Conservation (phyloP, 2,797 vertebrate genomes). For the Etheostoma perlongum region DNA sequence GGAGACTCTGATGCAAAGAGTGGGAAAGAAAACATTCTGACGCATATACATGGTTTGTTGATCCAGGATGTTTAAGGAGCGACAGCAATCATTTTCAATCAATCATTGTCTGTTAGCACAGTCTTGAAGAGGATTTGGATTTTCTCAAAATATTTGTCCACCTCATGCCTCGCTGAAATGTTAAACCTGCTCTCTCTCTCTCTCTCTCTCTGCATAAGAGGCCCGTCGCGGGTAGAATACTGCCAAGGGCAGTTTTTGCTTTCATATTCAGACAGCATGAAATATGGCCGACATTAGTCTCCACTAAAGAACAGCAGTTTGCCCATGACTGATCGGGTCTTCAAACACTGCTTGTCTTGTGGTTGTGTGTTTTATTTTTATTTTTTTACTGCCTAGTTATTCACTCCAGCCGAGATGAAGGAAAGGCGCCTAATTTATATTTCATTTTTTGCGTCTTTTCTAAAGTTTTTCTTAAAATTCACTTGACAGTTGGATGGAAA, state of each 20-base stretch:
- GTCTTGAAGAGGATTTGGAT: constrained; percentile 37
- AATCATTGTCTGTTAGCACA: constrained; percentile 11
- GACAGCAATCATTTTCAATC: constrained; percentile 24
- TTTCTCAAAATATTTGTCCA: constrained; percentile 41
- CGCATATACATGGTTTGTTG: neutral
- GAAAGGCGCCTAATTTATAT: constrained; percentile 17
- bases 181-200: constrained; percentile 32
- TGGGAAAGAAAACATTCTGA: constrained; percentile 1
- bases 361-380: neutral
- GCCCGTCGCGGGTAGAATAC: constrained; percentile 8
- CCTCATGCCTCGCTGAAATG: constrained; percentile 26
- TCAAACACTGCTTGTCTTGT: constrained; percentile 38
- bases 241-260: constrained; percentile 48
- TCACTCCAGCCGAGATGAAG: constrained; percentile 11
- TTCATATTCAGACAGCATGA: constrained; percentile 63
- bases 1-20: neutral
- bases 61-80: constrained; percentile 24
- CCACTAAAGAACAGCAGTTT: constrained; percentile 51
- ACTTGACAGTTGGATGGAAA: constrained; percentile 33
- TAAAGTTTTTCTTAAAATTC: constrained; percentile 29
- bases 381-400: constrained; percentile 17
- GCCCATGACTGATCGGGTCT: constrained; percentile 40
- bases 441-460: constrained; percentile 34
- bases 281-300: constrained; percentile 54
- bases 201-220: neutral